These are phyloP conservation scores for Lepidocyrtinus sp. DNA, from an alignment of 2,888 invertebrate species.

Conservation along the genomic window DNA sequence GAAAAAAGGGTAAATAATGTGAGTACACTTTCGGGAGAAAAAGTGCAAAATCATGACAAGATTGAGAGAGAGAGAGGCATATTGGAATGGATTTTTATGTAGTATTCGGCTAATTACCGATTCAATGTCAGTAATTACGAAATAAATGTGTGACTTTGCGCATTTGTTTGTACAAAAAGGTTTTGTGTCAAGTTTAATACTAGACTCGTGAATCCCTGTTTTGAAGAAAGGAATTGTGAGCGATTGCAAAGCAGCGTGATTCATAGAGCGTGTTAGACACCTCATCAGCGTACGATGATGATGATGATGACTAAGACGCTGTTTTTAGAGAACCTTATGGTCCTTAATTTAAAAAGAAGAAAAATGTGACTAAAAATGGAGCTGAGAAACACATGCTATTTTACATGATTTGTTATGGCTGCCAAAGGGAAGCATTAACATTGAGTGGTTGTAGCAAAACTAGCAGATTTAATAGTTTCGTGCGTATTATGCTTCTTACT, in stretches of 20 bases:
- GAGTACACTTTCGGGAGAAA: background rate
- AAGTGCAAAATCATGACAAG: background rate
- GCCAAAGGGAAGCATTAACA: background rate
- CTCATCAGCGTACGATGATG: too few species aligned
- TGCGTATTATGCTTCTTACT: background rate
- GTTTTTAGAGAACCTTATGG: too few species aligned
- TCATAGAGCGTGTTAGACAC: background rate
- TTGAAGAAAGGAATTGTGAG: background rate
- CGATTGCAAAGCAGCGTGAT: too few species aligned
- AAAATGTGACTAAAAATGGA: background rate
- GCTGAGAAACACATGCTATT: too few species aligned
- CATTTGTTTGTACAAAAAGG: background rate
- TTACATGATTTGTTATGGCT: conserved; percentile 1
- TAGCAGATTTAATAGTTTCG: background rate
- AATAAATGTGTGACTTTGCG: background rate
- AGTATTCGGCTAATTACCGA: background rate
- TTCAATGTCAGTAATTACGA: conserved; percentile 3
- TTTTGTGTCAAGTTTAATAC: conserved; percentile 7
- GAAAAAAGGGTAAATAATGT: too few species aligned
- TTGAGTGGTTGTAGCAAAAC: background rate
- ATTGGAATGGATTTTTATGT: background rate
- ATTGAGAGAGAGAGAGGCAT: background rate
- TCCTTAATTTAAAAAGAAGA: too few species aligned
- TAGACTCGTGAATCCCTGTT: background rate
- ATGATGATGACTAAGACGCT: too few species aligned